A percentile compares a stretch with the other conserved stretches of the same genome.
Conservation (phyloP, 2,797 vertebrate species). For the Takifugu ocellatus region DNA sequence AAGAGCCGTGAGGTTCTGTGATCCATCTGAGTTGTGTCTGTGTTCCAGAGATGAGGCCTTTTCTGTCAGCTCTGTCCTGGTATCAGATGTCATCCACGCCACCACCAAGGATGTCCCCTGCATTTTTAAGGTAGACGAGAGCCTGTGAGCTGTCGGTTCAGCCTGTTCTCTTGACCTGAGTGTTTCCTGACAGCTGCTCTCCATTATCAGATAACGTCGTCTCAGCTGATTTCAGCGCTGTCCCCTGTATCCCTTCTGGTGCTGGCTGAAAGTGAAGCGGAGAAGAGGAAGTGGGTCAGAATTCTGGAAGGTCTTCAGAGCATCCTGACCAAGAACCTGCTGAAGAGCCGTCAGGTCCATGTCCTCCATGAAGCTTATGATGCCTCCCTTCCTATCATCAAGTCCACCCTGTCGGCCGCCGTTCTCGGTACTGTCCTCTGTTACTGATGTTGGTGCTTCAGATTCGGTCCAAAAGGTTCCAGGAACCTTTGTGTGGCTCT, state of each 20-base stretch:
- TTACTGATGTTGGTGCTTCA: too few species aligned
- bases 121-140: slow-evolving; percentile 83
- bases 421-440: slow-evolving; percentile 77
- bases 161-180: background rate
- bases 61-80: slow-evolving; percentile 91
- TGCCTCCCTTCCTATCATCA: slow-evolving; percentile 90
- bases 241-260: slow-evolving; percentile 88
- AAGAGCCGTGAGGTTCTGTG: background rate
- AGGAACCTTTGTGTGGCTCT: accelerated
- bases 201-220: slow-evolving; percentile 83
- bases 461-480: too few species aligned
- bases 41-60: slow-evolving; percentile 89
- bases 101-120: slow-evolving; percentile 94
- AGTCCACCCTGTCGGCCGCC: slow-evolving; percentile 84
- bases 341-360: slow-evolving; percentile 85
- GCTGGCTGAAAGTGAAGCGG: slow-evolving; percentile 90
- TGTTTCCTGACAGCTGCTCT: background rate
- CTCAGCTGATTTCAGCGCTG: slow-evolving; percentile 83
- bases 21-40: background rate
- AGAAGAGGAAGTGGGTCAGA: slow-evolving; percentile 95
- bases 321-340: slow-evolving; percentile 89
- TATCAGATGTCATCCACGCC: slow-evolving; percentile 94
- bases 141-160: background rate
- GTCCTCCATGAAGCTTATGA: slow-evolving; percentile 92
- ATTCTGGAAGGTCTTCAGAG: slow-evolving; percentile 90